Conservation (phyloP, 2,113 vertebrate species). For the Tragelaphus strepsiceros region DNA sequence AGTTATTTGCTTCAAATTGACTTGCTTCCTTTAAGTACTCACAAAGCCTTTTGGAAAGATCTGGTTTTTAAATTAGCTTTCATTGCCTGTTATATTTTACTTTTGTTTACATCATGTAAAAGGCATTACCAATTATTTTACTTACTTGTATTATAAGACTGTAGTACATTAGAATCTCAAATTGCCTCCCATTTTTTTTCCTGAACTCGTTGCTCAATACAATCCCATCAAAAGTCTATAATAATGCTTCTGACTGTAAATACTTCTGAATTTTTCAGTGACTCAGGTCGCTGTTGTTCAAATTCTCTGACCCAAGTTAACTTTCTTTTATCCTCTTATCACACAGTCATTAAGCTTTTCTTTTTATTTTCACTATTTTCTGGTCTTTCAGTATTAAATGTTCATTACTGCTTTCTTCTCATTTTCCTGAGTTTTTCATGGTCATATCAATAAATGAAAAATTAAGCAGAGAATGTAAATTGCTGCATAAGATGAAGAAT, state of each 20-base stretch:
- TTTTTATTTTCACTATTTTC: not conserved
- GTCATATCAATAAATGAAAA: not conserved
- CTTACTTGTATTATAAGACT: conserved; percentile 47
- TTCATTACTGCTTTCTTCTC: not conserved
- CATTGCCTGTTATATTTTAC: conserved; percentile 48
- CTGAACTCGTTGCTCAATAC: not conserved
- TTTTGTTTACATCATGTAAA: conserved; percentile 73
- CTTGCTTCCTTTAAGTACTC: conserved; percentile 63
- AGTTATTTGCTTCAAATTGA: conserved; percentile 77
- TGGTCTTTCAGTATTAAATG: not conserved
- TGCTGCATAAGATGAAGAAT: not conserved
- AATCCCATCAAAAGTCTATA: not conserved
- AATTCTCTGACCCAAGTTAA: not conserved
- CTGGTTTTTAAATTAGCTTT: conserved; percentile 71
- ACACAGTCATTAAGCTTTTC: not conserved
- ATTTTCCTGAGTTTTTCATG: not conserved
- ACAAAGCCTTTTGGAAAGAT: conserved; percentile 65
- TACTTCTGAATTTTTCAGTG: not conserved
- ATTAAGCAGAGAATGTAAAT: not conserved
- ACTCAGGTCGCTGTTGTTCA: not conserved
- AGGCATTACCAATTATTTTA: conserved; percentile 59
- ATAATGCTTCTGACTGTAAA: not conserved
- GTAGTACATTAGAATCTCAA: conserved; percentile 31
- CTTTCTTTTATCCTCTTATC: not conserved
- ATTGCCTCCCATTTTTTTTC: not conserved